phyloP scores from a whole-genome alignment of 2,113 vertebrate genomes.

The Colinus virginianus region DNA sequence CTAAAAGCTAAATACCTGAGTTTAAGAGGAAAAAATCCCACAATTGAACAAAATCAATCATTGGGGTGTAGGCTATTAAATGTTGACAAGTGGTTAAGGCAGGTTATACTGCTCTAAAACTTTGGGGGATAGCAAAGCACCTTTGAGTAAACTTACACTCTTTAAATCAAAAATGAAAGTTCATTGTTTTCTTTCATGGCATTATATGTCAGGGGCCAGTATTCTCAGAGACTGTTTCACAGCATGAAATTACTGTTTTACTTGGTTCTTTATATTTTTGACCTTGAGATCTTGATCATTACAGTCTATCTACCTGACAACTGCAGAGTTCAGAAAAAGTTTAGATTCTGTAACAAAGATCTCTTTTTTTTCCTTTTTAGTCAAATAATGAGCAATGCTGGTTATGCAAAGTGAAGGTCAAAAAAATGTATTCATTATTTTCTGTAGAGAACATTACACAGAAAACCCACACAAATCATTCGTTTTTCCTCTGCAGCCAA shows the following conservation, averaged over 20 bases:
- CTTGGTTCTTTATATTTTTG: slow-evolving; percentile 25
- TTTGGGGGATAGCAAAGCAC: slow-evolving; percentile 58
- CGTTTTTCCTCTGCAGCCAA: neutral
- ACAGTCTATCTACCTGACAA: neutral
- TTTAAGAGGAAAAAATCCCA: slow-evolving; percentile 6
- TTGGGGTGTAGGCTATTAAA: slow-evolving; percentile 57
- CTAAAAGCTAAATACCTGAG: slow-evolving; percentile 62
- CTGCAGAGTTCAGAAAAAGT: neutral
- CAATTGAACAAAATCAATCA: slow-evolving; percentile 60
- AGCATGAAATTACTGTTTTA: slow-evolving; percentile 46
- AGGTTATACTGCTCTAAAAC: slow-evolving; percentile 50
- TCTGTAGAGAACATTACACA: neutral
- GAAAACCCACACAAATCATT: neutral
- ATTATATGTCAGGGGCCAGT: slow-evolving; percentile 20
- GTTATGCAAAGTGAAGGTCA: neutral
- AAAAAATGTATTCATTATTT: neutral
- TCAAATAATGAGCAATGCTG: neutral
- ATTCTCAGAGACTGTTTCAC: slow-evolving; percentile 24
- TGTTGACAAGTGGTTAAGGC: slow-evolving; percentile 53
- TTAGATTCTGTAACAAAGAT: neutral
- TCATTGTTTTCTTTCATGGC: slow-evolving; percentile 8
- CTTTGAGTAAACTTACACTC: slow-evolving; percentile 57
- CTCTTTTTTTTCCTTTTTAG: neutral
- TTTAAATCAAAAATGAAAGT: slow-evolving; percentile 57
- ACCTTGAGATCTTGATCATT: slow-evolving; percentile 54